Evolutionary conservation across 2,888 invertebrate genomes (phyloP).

Genomic region (Leptopterna dolabrata): DNA sequence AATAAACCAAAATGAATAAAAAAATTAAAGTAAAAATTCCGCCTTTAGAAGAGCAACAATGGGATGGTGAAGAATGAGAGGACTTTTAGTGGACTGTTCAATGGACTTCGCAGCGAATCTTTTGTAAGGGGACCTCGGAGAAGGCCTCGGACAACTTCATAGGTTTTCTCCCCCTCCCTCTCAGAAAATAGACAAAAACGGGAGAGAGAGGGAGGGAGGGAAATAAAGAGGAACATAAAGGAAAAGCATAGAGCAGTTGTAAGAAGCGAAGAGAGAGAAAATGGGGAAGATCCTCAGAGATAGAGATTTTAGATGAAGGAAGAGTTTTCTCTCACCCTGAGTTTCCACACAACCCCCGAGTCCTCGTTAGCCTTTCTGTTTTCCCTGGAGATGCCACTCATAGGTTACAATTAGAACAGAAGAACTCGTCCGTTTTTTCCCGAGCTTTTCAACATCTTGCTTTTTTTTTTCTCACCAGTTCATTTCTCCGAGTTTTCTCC

Average conservation of each 20-base stretch:
- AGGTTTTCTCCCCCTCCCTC: not conserved
- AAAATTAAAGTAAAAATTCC: not conserved
- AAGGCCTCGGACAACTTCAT: not conserved
- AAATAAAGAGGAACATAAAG: not conserved
- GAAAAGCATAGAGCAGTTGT: not conserved
- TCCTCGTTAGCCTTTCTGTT: not conserved
- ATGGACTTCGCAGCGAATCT: not conserved
- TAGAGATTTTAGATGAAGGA: conserved; percentile 3
- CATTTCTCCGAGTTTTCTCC: not conserved
- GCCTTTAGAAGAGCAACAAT: not conserved
- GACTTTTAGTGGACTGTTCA: not conserved
- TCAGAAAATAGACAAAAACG: not conserved
- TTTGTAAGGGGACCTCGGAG: not conserved
- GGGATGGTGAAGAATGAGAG: not conserved
- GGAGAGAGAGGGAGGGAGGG: not conserved
- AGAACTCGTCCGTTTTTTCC: not conserved
- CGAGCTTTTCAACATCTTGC: not conserved
- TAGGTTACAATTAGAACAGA: not conserved
- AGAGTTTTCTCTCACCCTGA: not conserved
- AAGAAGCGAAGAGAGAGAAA: not conserved
- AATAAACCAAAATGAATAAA: not conserved
- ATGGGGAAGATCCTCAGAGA: not conserved
- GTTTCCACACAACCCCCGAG: not conserved
- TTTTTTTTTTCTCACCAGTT: no score
- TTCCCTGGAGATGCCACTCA: not conserved